Evolutionary conservation across 2,888 invertebrate genomes (phyloP), one percentile per base, ranked within the genome.

Genomic region (Polymixis flavicincta): DNA sequence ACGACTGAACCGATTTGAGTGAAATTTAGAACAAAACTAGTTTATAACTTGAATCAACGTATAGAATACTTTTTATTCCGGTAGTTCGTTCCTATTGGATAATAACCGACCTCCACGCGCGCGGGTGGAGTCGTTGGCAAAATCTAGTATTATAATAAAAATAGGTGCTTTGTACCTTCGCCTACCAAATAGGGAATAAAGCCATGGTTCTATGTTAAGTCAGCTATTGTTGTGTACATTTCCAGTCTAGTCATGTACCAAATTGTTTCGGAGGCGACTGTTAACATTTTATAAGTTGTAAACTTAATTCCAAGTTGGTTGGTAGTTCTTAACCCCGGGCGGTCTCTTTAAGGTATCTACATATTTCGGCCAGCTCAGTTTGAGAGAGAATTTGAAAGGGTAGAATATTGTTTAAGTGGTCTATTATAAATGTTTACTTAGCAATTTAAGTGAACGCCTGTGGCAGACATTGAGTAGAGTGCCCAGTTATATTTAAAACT

Each of bases 261-360:
- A 74, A 74, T 70, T 76, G 76, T 72, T 74, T 55, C 8, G 57
- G 76, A 73, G 67, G 71, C 69, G 42, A 65, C 57, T 48, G 59
- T 69, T 67, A 82, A 81, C 71, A 83, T 82, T 83, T 85, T 80
- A 69, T 76, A 78, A 78, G 75, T 80, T 86, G 72, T 73, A 65
- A 85, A 84, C 78, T 76, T 80, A 78, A 80, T 78, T 77, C 63
- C 7, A 76, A 87, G 74, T 85, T 76, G 5, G n/a, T 17, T 13
- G n/a, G 61, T 79, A 71, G 69, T 52, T 68, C 55, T 17, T 48
- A 73, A 69, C 66, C 73, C 64, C 28, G 32, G 14, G 60, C 60
- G 71, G 55, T 32, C 64, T 72, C 42, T 67, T 45, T n/a, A 57
- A 50, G 69, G n/a, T 69, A 45, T 13, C 42, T 45, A 84, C 72